Base-by-base conservation (phyloP, 2,888 invertebrate species). In the Chironomus riparius region DNA sequence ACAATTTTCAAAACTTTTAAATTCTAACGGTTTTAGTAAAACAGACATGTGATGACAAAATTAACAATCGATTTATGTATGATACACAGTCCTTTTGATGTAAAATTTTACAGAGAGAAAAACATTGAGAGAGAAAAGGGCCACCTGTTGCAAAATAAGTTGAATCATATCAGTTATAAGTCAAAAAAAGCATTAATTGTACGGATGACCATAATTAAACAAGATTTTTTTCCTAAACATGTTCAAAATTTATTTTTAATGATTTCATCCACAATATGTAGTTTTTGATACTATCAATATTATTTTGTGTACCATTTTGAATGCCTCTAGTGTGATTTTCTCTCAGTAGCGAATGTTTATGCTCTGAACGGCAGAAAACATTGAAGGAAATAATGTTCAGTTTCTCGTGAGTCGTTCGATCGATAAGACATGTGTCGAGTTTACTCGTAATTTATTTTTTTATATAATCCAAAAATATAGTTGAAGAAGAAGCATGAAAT, bases 321-420 rank as follows among this genome's bases (percentile, higher is more conserved):
- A 15, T 56, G n/a, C 56, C n/a, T 6, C 13, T 56, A 56, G 15
- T 56, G 56, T 15, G 15, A 10, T 38, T 38, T 12, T 15, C 18
- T 56, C 56, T 56, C 56, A 56, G 7, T 1, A 15, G 15, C 5
- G 56, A 56, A 38, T 38, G 38, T 38, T 38, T 38, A 28, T 28
- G 22, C 22, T 38, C 38, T 1, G 2, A 38, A 10, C 4, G 2
- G 10, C 7, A 38, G 10, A 38, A 38, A 38, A 38, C 38, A 38
- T 38, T 38, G 38, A 38, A 5, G 38, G 4, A 38, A 38, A 38
- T 38, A 10, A 10, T 38, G 5, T 65, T 65, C 24, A 65, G 65
- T 65, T 65, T 24, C 22, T 65, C 65, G 65, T 65, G 65, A 65
- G 65, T 65, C 65, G 65, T 65, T 65, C 22, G 24, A 65, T 65